A percentile compares a stretch with the other conserved stretches of the same genome.
phyloP scores from a whole-genome alignment of 2,888 invertebrate genomes.

The Ptychoptera contaminata region DNA sequence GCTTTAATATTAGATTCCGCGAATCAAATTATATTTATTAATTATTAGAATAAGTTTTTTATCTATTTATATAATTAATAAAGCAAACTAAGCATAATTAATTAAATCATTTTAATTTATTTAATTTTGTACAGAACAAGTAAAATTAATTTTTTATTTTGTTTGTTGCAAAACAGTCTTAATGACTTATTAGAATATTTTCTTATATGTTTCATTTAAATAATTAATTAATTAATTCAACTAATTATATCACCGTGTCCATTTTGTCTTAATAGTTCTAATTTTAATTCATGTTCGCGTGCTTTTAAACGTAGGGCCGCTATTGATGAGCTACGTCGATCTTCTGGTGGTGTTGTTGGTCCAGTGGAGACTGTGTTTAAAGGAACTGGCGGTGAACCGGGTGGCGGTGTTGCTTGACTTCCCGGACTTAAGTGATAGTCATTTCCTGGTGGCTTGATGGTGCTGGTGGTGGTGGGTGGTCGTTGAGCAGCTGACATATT shows the following conservation, averaged over 20 bases:
- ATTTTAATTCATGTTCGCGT: slow-evolving; percentile 71
- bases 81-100: no score
- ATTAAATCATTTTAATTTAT: no score
- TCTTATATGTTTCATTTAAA: no score
- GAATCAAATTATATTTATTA: no score
- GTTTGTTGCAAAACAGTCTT: no score
- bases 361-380: neutral
- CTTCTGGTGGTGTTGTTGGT: slow-evolving; percentile 48
- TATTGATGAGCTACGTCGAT: slow-evolving; percentile 73
- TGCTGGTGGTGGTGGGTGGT: slow-evolving; percentile 27
- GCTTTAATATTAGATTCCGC: no score
- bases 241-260: slow-evolving; percentile 62
- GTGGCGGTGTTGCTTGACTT: slow-evolving; percentile 34
- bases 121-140: no score
- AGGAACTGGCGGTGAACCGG: slow-evolving; percentile 31
- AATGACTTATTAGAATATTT: no score
- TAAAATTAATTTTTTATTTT: no score
- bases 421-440: slow-evolving; percentile 10
- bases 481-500: slow-evolving; percentile 52
- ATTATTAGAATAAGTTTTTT: no score
- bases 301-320: slow-evolving; percentile 76
- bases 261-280: slow-evolving; percentile 68
- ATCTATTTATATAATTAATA: no score
- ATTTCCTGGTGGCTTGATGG: slow-evolving; percentile 14
- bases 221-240: slow-evolving; percentile 22